Conservation (phyloP, 2,888 invertebrate species). For the Notocelia uddmanniana region DNA sequence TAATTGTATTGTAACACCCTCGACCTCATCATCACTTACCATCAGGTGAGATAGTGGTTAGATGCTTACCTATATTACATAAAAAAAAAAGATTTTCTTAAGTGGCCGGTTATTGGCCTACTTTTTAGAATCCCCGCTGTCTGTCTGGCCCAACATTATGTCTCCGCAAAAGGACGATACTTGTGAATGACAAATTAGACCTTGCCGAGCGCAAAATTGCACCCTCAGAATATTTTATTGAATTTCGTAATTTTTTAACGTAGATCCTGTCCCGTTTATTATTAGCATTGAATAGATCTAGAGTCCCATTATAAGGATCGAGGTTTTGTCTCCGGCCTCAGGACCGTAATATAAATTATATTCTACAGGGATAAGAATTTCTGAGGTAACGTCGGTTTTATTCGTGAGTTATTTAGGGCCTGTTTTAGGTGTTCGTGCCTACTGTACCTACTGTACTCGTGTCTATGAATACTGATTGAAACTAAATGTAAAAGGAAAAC, state of each 20-base stretch:
- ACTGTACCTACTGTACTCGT: too few species aligned
- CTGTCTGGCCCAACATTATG: slow-evolving; percentile 58
- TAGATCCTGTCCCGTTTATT: slow-evolving; percentile 44
- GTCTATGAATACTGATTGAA: too few species aligned
- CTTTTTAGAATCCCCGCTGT: slow-evolving; percentile 51
- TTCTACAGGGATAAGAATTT: slow-evolving; percentile 13
- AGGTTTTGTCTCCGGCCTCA: slow-evolving; percentile 5
- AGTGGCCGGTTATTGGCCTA: neutral
- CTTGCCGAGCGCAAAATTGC: slow-evolving; percentile 68
- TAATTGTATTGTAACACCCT: too few species aligned
- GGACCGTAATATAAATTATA: slow-evolving; percentile 4
- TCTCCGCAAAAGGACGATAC: slow-evolving; percentile 65
- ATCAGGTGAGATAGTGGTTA: too few species aligned
- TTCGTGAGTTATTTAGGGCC: neutral
- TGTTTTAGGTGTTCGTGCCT: neutral
- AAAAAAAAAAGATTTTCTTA: too few species aligned
- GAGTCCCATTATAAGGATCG: slow-evolving; percentile 18
- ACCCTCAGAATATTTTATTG: slow-evolving; percentile 66
- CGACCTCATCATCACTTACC: too few species aligned
- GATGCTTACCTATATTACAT: too few species aligned
- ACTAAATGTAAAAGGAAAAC: too few species aligned
- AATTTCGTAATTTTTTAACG: slow-evolving; percentile 62
- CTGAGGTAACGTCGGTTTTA: neutral
- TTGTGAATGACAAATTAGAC: slow-evolving; percentile 78
- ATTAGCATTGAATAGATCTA: slow-evolving; percentile 38